Evolutionary conservation across 64 coral and sea anemone species (phyloP).

Genomic region (Anthopleura sola): DNA sequence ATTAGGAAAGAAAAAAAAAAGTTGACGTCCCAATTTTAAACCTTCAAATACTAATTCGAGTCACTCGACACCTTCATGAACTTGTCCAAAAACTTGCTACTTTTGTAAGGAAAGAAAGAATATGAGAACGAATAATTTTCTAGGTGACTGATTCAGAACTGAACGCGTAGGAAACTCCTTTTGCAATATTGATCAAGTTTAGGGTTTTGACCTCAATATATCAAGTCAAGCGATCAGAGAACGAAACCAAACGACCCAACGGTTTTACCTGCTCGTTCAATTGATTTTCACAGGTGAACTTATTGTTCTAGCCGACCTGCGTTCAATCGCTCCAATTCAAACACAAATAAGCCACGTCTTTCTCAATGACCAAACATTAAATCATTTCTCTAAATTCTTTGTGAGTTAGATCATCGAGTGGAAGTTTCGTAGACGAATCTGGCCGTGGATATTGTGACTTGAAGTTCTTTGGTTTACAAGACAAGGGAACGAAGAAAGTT

Average conservation of each 20-base stretch:
- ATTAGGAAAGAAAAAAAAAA: not conserved
- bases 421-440: conserved; percentile 29
- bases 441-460: conserved; percentile 26
- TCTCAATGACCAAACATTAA: conserved; percentile 68
- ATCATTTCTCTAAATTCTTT: conserved; percentile 59
- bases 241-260: not conserved
- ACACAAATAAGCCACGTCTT: conserved; percentile 59
- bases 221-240: conserved; percentile 2
- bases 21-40: not conserved
- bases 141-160: not conserved
- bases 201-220: conserved; percentile 2
- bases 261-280: conserved; percentile 4
- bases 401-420: conserved; percentile 34
- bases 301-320: conserved; percentile 32
- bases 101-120: not conserved
- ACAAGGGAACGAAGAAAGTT: conserved; percentile 26
- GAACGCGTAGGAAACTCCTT: not conserved
- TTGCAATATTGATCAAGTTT: conserved; percentile 18
- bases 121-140: not conserved
- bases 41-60: not conserved
- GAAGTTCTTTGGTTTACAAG: conserved; percentile 1
- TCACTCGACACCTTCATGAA: not conserved
- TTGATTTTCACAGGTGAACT: conserved; percentile 25
- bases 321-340: conserved; percentile 40
- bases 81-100: not conserved